Conservation (phyloP, 1,140 invertebrate species). For the Liolophura sinensis region DNA sequence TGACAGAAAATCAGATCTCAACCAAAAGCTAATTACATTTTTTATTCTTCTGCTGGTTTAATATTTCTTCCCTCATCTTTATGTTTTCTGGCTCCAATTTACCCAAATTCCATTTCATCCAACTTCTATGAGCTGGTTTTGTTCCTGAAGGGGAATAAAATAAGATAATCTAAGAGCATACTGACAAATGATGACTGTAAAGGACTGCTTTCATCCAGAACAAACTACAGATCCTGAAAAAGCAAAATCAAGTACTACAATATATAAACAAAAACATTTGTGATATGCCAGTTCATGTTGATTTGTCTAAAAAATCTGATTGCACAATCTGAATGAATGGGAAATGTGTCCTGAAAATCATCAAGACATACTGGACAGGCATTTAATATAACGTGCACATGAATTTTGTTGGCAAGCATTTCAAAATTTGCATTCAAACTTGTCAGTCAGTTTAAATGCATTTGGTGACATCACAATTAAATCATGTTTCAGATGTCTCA, state of each 20-base stretch:
- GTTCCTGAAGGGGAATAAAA: slow-evolving; percentile 33
- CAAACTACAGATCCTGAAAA: neutral
- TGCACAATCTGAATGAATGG: no score
- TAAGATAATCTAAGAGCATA: neutral
- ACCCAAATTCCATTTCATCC: slow-evolving; percentile 47
- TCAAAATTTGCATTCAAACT: no score
- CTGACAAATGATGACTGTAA: neutral
- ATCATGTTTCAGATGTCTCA: no score
- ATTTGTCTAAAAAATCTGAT: no score
- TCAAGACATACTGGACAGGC: no score
- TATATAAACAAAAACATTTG: neutral
- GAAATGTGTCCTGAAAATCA: no score
- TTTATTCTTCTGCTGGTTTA: slow-evolving; percentile 40
- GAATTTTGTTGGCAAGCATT: no score
- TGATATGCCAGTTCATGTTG: neutral
- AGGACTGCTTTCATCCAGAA: neutral
- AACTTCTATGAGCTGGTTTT: slow-evolving; percentile 43
- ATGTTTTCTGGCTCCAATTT: slow-evolving; percentile 51
- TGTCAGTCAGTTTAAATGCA: no score
- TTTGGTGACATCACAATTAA: no score
- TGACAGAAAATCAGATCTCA: no score
- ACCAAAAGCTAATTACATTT: slow-evolving; percentile 26
- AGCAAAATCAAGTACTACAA: neutral
- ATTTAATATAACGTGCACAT: no score
- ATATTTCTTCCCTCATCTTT: slow-evolving; percentile 46